Conservation (phyloP, 2,113 vertebrate genomes). For the Grammomys dolichurus region DNA sequence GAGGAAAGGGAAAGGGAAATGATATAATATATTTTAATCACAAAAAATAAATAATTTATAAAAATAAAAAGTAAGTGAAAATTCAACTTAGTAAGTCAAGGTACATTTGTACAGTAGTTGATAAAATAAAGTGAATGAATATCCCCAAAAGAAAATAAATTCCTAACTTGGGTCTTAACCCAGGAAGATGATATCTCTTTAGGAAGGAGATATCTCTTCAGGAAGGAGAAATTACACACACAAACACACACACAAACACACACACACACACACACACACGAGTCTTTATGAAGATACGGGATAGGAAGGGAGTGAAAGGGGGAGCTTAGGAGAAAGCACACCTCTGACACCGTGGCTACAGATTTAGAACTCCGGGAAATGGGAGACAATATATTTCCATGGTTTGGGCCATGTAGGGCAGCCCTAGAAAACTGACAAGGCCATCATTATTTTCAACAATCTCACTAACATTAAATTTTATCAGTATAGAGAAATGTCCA, state of each 20-base stretch:
- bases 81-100: neutral
- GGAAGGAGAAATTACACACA: neutral
- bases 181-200: neutral
- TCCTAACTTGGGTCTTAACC: neutral
- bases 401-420: neutral
- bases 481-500: neutral
- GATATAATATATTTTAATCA: neutral
- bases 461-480: conserved; percentile 40
- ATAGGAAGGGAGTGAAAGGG: neutral
- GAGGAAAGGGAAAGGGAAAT: neutral
- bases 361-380: neutral
- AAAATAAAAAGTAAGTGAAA: neutral
- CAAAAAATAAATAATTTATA: neutral
- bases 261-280: neutral
- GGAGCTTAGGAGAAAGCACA: neutral
- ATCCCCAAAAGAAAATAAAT: neutral
- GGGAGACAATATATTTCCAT: neutral
- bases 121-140: neutral
- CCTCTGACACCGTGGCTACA: neutral
- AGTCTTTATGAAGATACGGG: neutral
- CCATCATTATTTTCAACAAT: neutral
- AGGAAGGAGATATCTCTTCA: too few relatives aligned
- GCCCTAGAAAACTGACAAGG: neutral
- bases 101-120: neutral
- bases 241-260: neutral